Evolutionary conservation across 2,888 invertebrate species (phyloP).

Genomic region (Hirtodrosophila confusa): DNA sequence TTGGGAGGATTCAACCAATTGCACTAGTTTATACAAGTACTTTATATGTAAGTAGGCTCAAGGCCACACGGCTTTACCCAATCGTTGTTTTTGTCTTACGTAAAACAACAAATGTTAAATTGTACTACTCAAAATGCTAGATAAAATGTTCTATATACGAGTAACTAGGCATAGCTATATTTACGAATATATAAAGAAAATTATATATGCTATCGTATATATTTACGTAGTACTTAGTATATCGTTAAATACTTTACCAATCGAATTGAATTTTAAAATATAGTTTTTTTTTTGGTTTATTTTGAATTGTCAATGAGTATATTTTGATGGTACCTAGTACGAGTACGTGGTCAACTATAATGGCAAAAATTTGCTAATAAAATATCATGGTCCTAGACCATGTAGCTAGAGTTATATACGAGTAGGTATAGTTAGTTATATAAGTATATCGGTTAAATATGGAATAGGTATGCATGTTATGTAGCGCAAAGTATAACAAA

Average conservation of each 20-base stretch:
- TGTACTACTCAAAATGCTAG: constrained; percentile 74
- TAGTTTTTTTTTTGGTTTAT: constrained; percentile 15
- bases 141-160: constrained; percentile 66
- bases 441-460: constrained; percentile 76
- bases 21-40: constrained; percentile 28
- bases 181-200: constrained; percentile 62
- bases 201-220: constrained; percentile 50
- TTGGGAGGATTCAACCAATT: constrained; percentile 30
- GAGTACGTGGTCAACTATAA: constrained; percentile 71
- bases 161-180: constrained; percentile 70
- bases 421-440: constrained; percentile 65
- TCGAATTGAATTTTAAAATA: constrained; percentile 48
- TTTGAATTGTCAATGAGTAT: constrained; percentile 21
- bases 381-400: constrained; percentile 72
- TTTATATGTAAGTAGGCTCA: constrained; percentile 26
- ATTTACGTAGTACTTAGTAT: constrained; percentile 36
- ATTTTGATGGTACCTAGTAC: constrained; percentile 46
- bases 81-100: constrained; percentile 46
- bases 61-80: constrained; percentile 45
- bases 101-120: constrained; percentile 67
- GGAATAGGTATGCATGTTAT: constrained; percentile 78
- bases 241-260: constrained; percentile 65
- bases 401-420: constrained; percentile 70
- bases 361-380: constrained; percentile 69
- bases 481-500: constrained; percentile 82